Conservation (phyloP, 2,113 vertebrate species). For the Ptychochromis oligacanthus region DNA sequence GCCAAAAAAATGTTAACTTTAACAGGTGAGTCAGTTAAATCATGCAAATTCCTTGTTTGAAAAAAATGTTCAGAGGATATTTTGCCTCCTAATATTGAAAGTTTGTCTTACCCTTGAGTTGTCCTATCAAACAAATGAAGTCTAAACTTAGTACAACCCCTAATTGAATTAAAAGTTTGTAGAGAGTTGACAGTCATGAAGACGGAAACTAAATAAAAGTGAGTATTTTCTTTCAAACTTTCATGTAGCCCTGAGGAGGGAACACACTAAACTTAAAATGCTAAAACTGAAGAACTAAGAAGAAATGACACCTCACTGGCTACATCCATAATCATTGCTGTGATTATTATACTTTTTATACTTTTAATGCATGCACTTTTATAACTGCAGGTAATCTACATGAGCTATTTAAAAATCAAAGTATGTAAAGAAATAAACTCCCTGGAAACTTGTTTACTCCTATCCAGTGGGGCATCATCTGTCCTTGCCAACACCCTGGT, state of each 20-base stretch:
- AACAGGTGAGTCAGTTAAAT: neutral
- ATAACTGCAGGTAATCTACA: slow-evolving; percentile 6
- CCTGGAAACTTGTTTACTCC: slow-evolving; percentile 34
- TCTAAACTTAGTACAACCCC: neutral
- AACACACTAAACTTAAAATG: neutral
- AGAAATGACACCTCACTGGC: neutral
- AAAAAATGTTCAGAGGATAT: too few relatives aligned
- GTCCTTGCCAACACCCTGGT: slow-evolving; percentile 34
- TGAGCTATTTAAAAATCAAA: slow-evolving; percentile 11
- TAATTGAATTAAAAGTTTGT: neutral
- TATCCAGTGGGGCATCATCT: slow-evolving; percentile 16
- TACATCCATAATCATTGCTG: neutral
- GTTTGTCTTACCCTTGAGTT: neutral
- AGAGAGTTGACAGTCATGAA: neutral
- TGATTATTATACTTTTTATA: neutral
- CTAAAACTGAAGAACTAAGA: neutral
- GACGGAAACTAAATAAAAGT: neutral
- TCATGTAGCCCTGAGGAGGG: neutral
- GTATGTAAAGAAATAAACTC: slow-evolving; percentile 23
- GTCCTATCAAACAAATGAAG: neutral
- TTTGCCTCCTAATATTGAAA: neutral
- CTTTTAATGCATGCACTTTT: neutral
- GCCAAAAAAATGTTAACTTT: neutral
- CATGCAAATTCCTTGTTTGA: too few relatives aligned
- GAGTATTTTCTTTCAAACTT: neutral